Evolutionary conservation across 2,797 vertebrate genomes (phyloP).

Genomic region (Tiaroga cobitis): DNA sequence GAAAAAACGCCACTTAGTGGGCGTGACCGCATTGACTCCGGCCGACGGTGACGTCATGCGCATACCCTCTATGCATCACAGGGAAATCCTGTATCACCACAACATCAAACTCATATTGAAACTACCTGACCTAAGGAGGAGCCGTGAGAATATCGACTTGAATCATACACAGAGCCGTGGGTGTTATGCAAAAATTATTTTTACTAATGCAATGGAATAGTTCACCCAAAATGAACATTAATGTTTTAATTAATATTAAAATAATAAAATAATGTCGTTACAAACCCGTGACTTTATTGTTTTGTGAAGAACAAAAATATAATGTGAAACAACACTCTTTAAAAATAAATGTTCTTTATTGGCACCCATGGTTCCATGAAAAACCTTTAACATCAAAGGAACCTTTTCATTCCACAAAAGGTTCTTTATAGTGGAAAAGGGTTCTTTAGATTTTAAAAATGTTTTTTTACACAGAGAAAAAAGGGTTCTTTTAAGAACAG

Average conservation of each 20-base stretch:
- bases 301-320: neutral
- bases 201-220: neutral
- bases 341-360: neutral
- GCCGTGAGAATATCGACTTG: neutral
- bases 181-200: neutral
- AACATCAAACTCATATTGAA: neutral
- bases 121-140: neutral
- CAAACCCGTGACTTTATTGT: neutral
- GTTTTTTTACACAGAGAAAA: too few relatives aligned
- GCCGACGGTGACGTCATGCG: too few relatives aligned
- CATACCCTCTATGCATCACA: slow-evolving; percentile 17
- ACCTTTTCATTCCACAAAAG: neutral
- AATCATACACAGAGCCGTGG: neutral
- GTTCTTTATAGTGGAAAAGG: too few relatives aligned
- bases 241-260: too few relatives aligned
- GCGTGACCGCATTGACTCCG: too few relatives aligned
- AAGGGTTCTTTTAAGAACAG: too few relatives aligned
- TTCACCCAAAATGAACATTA: neutral
- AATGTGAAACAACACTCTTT: neutral
- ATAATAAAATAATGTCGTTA: too few relatives aligned
- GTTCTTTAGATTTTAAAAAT: neutral
- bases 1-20: too few relatives aligned
- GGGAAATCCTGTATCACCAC: slow-evolving; percentile 26
- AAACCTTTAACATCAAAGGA: neutral
- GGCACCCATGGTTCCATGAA: neutral